Evolutionary conservation across 2,113 vertebrate genomes (phyloP), one percentile per base, ranked within the genome.

Genomic region (Calyptommatus sinebrachiatus): DNA sequence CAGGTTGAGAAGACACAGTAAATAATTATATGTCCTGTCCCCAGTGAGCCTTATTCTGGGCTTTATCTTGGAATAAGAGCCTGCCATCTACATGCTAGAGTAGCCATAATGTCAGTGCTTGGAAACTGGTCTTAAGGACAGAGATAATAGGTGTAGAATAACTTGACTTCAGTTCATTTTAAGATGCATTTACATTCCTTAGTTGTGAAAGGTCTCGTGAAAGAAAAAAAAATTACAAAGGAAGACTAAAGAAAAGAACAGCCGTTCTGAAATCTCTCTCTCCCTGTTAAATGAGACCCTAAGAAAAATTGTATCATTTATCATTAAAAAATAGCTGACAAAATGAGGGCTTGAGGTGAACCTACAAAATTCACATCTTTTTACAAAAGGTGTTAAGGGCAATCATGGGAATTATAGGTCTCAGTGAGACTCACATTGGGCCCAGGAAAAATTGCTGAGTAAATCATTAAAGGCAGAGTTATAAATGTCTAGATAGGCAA

Each of bases 361-460:
- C 85, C 88, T 88, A 77, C 77, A 82, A 67, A 63, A 71, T 77
- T 65, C 0, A 1, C 79, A 35, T 87, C 80, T 86, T 89, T 89
- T 88, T 85, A 84, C 82, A 88, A 89, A 85, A 89, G 88, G 89
- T 91, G 88, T 79, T 89, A 83, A 89, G 90, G 89, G 88, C 89
- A 91, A 92, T 89, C 89, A 88, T 76, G 65, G 86, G 85, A 91
- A 92, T 89, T 89, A 87, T 8, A 92, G 89, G 87, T 88, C 88
- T 92, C 87, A 88, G 57, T 69, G 87, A 91, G 89, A 82, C 85
- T 91, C 85, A 86, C 71, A 7, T 89, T 84, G 86, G 72, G 57
- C 82, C 83, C 74, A 80, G 88, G 81, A 91, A 89, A 89, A 91
- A 91, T 85, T 77, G 89, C 89, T 76, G 63, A 89, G 84, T 77